Percentiles rank a stretch among this genome's conserved stretches.
Evolutionary conservation across 2,797 vertebrate genomes (phyloP).

Genomic region (Morus bassanus): DNA sequence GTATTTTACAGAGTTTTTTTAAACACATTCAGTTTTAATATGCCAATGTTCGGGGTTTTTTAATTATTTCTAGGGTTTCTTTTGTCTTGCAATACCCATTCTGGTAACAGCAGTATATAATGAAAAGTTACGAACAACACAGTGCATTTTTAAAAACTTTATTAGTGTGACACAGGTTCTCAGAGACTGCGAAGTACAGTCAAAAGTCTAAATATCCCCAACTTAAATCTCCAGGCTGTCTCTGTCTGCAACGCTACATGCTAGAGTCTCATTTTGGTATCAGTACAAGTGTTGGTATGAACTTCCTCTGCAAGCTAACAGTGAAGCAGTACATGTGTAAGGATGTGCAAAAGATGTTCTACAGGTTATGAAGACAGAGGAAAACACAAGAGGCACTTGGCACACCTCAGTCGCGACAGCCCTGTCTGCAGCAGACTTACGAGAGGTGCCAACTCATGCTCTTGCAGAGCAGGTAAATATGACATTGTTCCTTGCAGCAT

Average conservation of each 20-base stretch:
- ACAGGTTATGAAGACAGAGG: background rate
- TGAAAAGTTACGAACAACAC: background rate
- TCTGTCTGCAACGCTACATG: background rate
- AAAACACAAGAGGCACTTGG: background rate
- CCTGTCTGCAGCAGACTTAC: background rate
- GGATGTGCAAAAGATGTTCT: background rate
- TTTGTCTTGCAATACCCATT: background rate
- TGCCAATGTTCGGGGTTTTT: accelerated
- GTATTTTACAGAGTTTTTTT: background rate
- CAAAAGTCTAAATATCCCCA: constrained; percentile 34
- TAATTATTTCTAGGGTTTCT: background rate
- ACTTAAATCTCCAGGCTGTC: background rate
- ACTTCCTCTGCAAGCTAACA: background rate
- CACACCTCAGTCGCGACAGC: background rate
- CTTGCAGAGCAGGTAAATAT: accelerated
- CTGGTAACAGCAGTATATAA: background rate
- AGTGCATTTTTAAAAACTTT: constrained; percentile 31
- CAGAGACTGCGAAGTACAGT: background rate
- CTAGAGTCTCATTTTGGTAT: background rate
- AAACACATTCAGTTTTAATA: background rate
- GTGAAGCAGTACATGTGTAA: accelerated
- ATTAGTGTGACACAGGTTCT: constrained; percentile 51
- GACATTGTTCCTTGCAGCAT: background rate
- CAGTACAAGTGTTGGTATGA: background rate
- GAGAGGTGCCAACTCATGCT: accelerated